Conservation (phyloP, 2,888 invertebrate genomes). For the Brenthis ino region DNA sequence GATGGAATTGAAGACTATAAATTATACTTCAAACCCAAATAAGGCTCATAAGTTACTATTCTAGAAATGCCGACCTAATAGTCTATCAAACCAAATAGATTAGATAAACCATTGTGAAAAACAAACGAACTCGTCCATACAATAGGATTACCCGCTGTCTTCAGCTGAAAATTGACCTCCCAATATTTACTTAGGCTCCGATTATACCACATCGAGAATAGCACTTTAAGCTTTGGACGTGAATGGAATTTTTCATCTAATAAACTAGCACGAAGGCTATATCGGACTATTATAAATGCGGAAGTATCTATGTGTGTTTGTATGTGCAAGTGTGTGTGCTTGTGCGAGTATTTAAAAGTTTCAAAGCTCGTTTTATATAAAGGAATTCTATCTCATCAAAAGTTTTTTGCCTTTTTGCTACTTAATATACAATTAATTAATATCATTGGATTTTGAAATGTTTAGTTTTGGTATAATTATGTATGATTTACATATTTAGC, state of each 20-base stretch:
- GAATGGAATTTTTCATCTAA: conserved; percentile 26
- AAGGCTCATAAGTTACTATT: conserved; percentile 74
- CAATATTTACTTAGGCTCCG: conserved; percentile 38
- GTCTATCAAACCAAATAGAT: conserved; percentile 71
- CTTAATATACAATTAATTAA: background rate
- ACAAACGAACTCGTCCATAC: conserved; percentile 30
- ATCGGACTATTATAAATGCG: background rate
- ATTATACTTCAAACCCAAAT: conserved; percentile 81
- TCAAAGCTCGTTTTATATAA: too few species aligned
- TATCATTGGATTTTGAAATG: too few species aligned
- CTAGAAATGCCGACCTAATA: conserved; percentile 67
- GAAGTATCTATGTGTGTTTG: too few species aligned
- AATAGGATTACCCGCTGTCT: conserved; percentile 35
- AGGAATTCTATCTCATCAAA: background rate
- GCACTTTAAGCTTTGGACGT: conserved; percentile 33
- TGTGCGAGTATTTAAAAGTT: too few species aligned
- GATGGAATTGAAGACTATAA: conserved; percentile 81
- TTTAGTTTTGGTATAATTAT: too few species aligned
- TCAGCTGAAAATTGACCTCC: conserved; percentile 36
- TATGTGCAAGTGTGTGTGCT: too few species aligned
- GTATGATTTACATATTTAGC: too few species aligned
- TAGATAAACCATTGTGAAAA: conserved; percentile 47
- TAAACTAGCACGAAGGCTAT: background rate
- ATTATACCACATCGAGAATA: conserved; percentile 34
- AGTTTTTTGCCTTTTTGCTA: background rate